Percentiles rank a stretch among this genome's conserved stretches.
These are phyloP conservation scores for Macrophya alboannulata DNA, from an alignment of 2,888 invertebrate species.

Conservation along the genomic window DNA sequence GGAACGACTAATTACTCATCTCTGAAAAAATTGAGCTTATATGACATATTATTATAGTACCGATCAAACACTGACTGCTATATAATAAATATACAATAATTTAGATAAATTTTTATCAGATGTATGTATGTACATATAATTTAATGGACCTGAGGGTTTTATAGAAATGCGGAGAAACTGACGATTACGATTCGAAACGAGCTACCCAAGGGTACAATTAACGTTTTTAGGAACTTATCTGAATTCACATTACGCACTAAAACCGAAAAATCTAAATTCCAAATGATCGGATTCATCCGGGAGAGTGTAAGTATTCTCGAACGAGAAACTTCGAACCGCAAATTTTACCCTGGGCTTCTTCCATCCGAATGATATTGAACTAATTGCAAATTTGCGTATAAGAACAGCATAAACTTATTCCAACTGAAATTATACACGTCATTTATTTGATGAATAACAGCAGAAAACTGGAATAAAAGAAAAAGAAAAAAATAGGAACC, in stretches of 20 bases:
- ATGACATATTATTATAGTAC: not conserved
- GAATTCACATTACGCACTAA: conserved; percentile 16
- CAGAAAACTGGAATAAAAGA: not conserved
- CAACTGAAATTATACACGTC: not conserved
- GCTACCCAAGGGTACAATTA: not conserved
- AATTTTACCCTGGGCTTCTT: not conserved
- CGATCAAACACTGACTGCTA: not conserved
- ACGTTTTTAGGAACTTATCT: not conserved
- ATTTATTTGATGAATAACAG: too few species aligned
- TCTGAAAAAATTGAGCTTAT: not conserved
- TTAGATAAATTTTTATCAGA: not conserved
- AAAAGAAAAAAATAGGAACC: not conserved
- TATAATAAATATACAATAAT: conserved; percentile 6
- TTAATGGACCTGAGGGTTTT: not conserved
- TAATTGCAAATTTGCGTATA: not conserved
- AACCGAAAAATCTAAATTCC: conserved; percentile 15
- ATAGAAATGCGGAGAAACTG: not conserved
- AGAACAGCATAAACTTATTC: not conserved
- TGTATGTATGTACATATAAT: not conserved
- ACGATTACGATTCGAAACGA: conserved; percentile 7
- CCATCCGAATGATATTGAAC: not conserved
- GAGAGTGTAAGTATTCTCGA: not conserved
- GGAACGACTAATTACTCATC: not conserved
- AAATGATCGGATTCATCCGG: not conserved
- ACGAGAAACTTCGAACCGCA: not conserved